A percentile compares a stretch with the other conserved stretches of the same genome.
Evolutionary conservation across 1,140 invertebrate genomes (phyloP).

Genomic region (Drosophila paulistorum): DNA sequence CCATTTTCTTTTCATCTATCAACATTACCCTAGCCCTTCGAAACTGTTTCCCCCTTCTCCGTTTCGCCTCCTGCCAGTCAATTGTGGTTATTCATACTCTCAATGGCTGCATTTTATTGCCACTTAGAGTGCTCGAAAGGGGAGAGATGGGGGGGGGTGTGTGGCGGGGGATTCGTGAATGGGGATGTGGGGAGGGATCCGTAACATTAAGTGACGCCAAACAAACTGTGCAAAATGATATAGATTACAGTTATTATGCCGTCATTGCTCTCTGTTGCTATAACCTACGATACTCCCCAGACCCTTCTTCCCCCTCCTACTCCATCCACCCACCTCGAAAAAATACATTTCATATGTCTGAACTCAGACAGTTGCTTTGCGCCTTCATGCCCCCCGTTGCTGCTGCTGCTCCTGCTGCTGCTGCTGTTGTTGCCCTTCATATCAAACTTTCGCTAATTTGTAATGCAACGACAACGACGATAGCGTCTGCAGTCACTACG

Average conservation of each 20-base stretch:
- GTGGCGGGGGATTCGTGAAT: not conserved
- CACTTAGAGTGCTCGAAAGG: constrained; percentile 27
- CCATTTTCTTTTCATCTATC: too few species aligned
- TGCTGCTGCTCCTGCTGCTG: constrained; percentile 11
- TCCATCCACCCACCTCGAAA: not conserved
- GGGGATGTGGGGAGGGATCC: not conserved
- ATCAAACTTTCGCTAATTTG: constrained; percentile 48
- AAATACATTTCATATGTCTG: constrained; percentile 17
- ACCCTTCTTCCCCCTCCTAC: too few species aligned
- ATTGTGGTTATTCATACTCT: not conserved
- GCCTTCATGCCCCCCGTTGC: not conserved
- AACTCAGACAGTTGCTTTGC: constrained; percentile 28
- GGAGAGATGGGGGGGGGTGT: too few species aligned
- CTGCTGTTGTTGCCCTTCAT: constrained; percentile 22
- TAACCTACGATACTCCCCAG: constrained; percentile 11
- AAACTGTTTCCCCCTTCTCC: not conserved
- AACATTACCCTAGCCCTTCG: too few species aligned
- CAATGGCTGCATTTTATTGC: constrained; percentile 42
- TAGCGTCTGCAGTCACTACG: constrained; percentile 22
- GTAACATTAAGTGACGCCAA: constrained; percentile 30
- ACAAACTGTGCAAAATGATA: constrained; percentile 35
- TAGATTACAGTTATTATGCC: constrained; percentile 40
- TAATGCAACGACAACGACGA: constrained; percentile 31
- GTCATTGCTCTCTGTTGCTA: constrained; percentile 15
- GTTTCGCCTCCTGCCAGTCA: not conserved